Base-by-base conservation (phyloP, 2,888 invertebrate species). In the Polymixis flavicincta region DNA sequence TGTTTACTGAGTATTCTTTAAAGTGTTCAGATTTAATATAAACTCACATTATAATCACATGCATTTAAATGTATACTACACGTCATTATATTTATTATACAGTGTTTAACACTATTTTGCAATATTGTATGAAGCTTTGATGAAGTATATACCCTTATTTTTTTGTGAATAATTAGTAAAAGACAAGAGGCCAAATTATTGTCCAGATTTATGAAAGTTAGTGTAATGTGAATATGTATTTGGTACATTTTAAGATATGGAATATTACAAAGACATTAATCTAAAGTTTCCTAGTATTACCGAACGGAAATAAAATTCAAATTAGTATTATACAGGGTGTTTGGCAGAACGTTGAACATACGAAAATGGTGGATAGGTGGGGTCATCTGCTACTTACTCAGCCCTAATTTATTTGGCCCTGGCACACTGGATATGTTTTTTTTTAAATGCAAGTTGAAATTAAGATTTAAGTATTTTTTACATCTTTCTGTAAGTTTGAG, bases 181-280 rank as follows among this genome's bases (percentile, higher is more conserved):
- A 93, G 93, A 95, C 94, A 94, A 93, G 96, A 93, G 95, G 96
- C 96, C 96, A 96, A 96, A 96, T 95, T 95, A 93, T 93, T 96
- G 95, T 96, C 96, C 96, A 95, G 93, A 83, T 71, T 85, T 83
- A 85, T 78, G 78, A 82, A 67, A 80, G 70, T 85, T 67, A 84
- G 78, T 79, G 79, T 77, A 83, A 79, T 81, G 75, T 84, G 81
- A 75, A 76, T 82, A 82, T 74, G 57, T 74, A 78, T 74, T 76
- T 76, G 65, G 76, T 74, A 76, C 25, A 78, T 77, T 79, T 79
- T 87, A 87, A 78, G 79, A 83, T 88, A 86, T 84, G 60, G 69
- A 84, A 80, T 83, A 81, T 83, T 65, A 77, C 72, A 81, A 71
- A 84, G 74, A 78, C 76, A 76, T 77, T 61, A 28, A 75, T 66